Base-by-base conservation (phyloP, 1,140 invertebrate genomes). In the Drosophila sp. region DNA sequence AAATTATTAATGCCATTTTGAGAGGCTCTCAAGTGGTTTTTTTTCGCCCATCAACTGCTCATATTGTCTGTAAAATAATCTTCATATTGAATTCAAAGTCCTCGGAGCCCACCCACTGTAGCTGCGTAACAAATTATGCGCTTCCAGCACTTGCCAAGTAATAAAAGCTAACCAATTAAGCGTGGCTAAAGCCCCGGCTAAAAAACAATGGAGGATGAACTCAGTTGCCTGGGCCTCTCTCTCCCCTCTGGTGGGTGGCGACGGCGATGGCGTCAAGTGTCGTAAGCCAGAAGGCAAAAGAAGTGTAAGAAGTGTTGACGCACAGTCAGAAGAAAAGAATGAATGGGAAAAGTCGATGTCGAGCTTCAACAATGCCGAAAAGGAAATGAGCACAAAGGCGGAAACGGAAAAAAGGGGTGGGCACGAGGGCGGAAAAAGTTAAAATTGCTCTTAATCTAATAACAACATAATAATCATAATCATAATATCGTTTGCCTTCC, bases 361-460 rank as follows among this genome's bases (percentile, higher is more conserved):
- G 2, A 40, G 58, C 35, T 27, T 11, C 11, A 50, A 50, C 44
- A 50, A 27, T 50, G 44, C 44, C 44, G 25, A 25, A 27, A 41
- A 57, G 38, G 25, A 38, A 68, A 54, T 25, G 30, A 47, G 25
- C n/a, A 25, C n/a, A 33, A 47, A 7, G 27, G 60, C 23, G 29
- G 44, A 27, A 50, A 50, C 25, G 8, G 17, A 10, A 29, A 40
- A 44, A 62, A 47, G 6, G 56, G 33, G 30, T 23, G 23, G 25
- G 44, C 29, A 25, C 23, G 44, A 38, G 10, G 62, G 72, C 62
- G 55, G 77, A 80, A 80, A 78, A 83, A 77, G 84, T 82, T 76
- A 90, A 91, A 91, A 91, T 90, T 82, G 79, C 78, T 86, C 83
- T 84, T 90, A 90, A 90, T 90, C 87, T 90, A 90, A 90, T 90